phyloP scores from a whole-genome alignment of 2,797 vertebrate species.

The Arrhamphus sclerolepis region DNA sequence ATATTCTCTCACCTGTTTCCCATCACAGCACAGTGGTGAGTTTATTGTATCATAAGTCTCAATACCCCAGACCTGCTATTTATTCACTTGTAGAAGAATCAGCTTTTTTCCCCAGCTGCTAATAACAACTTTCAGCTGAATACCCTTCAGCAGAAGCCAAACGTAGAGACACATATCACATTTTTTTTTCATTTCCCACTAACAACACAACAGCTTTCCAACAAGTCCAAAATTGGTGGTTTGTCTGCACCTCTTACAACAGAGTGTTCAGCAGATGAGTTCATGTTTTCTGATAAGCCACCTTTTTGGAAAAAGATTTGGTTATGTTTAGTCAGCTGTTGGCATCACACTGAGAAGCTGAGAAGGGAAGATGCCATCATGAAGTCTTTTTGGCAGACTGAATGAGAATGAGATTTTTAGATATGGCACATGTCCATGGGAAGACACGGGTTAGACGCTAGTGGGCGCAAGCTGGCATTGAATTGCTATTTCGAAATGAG shows the following conservation, averaged over 20 bases:
- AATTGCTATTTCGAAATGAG: background rate
- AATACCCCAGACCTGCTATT: constrained; percentile 56
- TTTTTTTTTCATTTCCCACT: background rate
- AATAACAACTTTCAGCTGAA: constrained; percentile 58
- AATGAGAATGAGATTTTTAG: background rate
- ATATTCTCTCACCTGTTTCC: constrained; percentile 47
- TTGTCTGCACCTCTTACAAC: constrained; percentile 18
- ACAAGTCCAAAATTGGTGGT: constrained; percentile 9
- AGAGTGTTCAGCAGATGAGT: background rate
- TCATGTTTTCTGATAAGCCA: constrained; percentile 6
- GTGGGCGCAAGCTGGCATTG: background rate
- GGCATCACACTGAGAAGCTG: no score
- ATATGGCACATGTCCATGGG: background rate
- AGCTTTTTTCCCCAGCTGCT: constrained; percentile 41
- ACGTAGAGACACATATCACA: constrained; percentile 11
- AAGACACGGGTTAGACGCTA: background rate
- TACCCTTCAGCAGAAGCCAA: constrained; percentile 36
- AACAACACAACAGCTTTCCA: constrained; percentile 5
- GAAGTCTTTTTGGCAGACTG: background rate
- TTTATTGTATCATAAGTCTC: constrained; percentile 56
- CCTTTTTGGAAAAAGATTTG: background rate
- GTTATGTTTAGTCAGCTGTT: background rate
- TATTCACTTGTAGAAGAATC: constrained; percentile 40
- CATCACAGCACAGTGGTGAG: constrained; percentile 25
- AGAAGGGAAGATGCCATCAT: background rate